A percentile compares a stretch with the other conserved stretches of the same genome.
These are phyloP conservation scores for Caenorhabditis sp. DNA, from an alignment of 2,888 invertebrate genomes.

Conservation along the genomic window DNA sequence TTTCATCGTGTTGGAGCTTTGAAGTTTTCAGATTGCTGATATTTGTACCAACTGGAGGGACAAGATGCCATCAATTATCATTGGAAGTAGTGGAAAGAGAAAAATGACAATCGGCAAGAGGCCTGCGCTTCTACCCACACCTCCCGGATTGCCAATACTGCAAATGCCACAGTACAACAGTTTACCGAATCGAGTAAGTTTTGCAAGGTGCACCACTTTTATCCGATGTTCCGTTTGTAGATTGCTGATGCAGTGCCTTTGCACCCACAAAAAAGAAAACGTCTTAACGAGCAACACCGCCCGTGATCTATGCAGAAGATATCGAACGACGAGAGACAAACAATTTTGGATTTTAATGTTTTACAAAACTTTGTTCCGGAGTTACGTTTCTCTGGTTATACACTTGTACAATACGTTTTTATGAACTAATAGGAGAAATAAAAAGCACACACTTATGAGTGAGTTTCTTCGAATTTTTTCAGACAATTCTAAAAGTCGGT, in stretches of 20 bases:
- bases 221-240: not conserved
- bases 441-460: too few relatives aligned
- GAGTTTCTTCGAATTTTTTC: too few relatives aligned
- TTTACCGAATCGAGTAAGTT: slow-evolving; percentile 3
- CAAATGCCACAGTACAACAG: not conserved
- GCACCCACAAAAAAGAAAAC: not conserved
- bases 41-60: not conserved
- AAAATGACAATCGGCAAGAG: not conserved
- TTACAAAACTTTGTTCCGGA: too few relatives aligned
- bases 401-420: too few relatives aligned
- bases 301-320: too few relatives aligned
- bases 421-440: too few relatives aligned
- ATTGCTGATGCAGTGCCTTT: slow-evolving; percentile 12
- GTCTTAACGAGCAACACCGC: not conserved
- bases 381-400: too few relatives aligned
- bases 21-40: not conserved
- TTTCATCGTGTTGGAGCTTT: not conserved
- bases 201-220: not conserved
- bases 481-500: too few relatives aligned
- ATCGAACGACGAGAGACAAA: too few relatives aligned
- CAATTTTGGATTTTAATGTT: too few relatives aligned
- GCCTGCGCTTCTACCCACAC: not conserved
- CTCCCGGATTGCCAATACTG: not conserved
- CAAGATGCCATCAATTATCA: not conserved
- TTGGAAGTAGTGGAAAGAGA: not conserved